phyloP scores from a whole-genome alignment of 2,113 vertebrate genomes.

The Platanista minor region DNA sequence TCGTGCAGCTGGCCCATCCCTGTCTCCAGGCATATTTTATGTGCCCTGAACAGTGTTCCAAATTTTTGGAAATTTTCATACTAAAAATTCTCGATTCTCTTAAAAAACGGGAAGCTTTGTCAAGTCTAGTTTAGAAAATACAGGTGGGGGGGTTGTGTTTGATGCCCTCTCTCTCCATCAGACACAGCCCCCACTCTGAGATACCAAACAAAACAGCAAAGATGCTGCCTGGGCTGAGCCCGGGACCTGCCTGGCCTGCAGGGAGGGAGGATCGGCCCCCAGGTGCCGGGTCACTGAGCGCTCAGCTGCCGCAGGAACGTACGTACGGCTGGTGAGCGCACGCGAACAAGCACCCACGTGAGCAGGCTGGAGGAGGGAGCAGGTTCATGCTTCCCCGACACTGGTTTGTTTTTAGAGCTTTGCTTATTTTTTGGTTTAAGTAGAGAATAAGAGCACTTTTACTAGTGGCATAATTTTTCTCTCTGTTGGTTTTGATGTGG shows the following conservation, averaged over 20 bases:
- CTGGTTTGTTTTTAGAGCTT: neutral
- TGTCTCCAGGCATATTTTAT: accelerated
- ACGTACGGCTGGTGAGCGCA: accelerated
- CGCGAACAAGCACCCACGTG: neutral
- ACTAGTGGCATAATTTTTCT: neutral
- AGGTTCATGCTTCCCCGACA: neutral
- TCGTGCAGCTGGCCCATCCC: neutral
- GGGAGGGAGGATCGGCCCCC: neutral
- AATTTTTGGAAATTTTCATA: neutral
- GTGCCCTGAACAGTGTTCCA: neutral
- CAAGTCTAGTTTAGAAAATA: neutral
- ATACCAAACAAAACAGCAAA: neutral
- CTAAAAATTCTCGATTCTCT: neutral
- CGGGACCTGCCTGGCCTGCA: neutral
- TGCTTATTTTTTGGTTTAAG: neutral
- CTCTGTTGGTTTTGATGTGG: neutral
- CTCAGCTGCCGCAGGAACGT: accelerated
- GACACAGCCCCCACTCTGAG: neutral
- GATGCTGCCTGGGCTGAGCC: neutral
- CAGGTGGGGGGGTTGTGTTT: too few species aligned
- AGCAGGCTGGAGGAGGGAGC: neutral
- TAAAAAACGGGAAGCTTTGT: neutral
- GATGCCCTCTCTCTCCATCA: neutral
- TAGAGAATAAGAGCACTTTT: neutral
- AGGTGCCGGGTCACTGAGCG: neutral